Percentiles rank a stretch among this genome's conserved stretches.
phyloP scores from a whole-genome alignment of 2,113 vertebrate species.

The Hydropotes inermis region DNA sequence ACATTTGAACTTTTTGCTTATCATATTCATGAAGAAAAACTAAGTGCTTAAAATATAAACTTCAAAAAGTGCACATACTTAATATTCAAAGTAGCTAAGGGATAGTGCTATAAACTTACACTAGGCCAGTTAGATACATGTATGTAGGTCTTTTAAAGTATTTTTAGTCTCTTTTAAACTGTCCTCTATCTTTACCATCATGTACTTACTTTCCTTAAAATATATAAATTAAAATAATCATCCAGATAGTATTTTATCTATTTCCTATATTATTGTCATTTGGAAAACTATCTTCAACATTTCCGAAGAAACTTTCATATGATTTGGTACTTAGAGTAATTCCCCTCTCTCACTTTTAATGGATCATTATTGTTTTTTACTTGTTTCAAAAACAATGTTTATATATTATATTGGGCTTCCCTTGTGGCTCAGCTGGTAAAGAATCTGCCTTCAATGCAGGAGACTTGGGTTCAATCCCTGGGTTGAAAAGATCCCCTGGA shows the following conservation, averaged over 20 bases:
- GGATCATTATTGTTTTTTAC: neutral
- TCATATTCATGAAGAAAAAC: neutral
- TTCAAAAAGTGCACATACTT: neutral
- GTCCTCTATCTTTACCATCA: neutral
- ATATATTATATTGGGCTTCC: neutral
- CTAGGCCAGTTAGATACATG: neutral
- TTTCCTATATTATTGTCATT: neutral
- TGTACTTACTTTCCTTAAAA: neutral
- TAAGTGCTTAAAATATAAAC: neutral
- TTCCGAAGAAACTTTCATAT: neutral
- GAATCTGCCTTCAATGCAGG: fast-evolving
- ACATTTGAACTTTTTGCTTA: neutral
- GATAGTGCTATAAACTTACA: neutral
- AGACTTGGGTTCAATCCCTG: neutral
- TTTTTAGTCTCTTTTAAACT: neutral
- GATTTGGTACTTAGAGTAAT: neutral
- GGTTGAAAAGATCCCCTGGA: neutral
- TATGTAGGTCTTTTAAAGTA: neutral
- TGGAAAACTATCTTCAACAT: neutral
- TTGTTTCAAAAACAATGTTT: neutral
- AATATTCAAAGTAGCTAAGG: neutral
- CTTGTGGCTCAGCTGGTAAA: neutral
- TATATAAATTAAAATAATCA: neutral
- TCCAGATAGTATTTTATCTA: neutral
- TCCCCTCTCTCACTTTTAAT: neutral